Base-by-base conservation (phyloP, 2,888 invertebrate genomes). In the Diplolepis rosae region DNA sequence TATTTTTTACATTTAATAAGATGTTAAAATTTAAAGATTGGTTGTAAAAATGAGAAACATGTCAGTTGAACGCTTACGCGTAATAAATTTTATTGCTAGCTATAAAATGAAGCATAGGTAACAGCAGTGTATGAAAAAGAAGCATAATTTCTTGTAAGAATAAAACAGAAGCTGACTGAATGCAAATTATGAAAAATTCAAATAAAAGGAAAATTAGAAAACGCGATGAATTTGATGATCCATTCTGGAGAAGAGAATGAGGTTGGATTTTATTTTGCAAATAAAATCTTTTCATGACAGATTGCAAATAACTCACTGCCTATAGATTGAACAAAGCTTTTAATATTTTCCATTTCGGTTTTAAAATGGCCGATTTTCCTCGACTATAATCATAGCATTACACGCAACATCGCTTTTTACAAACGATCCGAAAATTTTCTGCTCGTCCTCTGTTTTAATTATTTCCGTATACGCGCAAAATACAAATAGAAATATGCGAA, bases 211-310 rank as follows among this genome's bases (percentile, higher is more conserved):
- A 39, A 61, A 61, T 39, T 39, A 39, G 24, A 5, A 39, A 24
- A 39, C 6, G 32, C 18, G 22, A 39, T 39, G n/a, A 39, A 61
- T 27, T 35, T 24, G 24, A 61, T 39, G 39, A 39, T 24, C 24
- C 61, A 22, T 61, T 61, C 13, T 2, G 35, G n/a, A 61, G 39
- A 24, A n/a, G 61, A 24, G 24, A 35, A 61, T 7, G 61, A 39
- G 39, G 39, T 61, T 39, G 61, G 24, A 35, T 39, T 61, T 13
- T 39, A 24, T 39, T 61, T 27, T 22, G n/a, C 22, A 24, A 61
- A 39, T 27, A 61, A 61, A 61, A 39, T 32, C 39, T 39, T 61
- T 61, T 39, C 61, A 61, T 22, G 61, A 61, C 61, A 61, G 39
- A 35, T 24, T n/a, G 7, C 9, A 39, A 61, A 61, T 61, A 61